Percentiles rank a stretch among this genome's conserved stretches.
phyloP scores from a whole-genome alignment of 1,140 invertebrate species.

The Drosophila bifasciata region DNA sequence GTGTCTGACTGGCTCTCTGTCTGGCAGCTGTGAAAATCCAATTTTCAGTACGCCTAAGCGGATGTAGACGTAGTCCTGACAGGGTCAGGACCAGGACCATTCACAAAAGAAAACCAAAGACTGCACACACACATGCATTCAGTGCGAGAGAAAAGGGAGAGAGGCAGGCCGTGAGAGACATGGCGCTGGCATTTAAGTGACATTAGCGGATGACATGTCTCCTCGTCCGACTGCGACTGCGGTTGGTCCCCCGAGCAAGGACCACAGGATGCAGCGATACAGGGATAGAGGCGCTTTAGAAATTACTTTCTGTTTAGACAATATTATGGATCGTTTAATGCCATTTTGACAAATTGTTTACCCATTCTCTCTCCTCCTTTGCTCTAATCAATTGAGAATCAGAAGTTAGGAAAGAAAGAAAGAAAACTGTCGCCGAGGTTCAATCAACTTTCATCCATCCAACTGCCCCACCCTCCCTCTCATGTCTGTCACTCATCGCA shows the following conservation, averaged over 20 bases:
- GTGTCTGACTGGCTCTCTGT: conserved; percentile 26
- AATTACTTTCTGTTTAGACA: conserved; percentile 61
- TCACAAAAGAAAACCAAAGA: conserved; percentile 50
- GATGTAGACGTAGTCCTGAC: conserved; percentile 56
- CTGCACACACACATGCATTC: conserved; percentile 31
- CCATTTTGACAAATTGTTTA: conserved; percentile 51
- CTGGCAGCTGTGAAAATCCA: conserved; percentile 79
- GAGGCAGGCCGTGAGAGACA: conserved; percentile 54
- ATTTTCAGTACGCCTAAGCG: conserved; percentile 68
- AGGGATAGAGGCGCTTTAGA: conserved; percentile 40
- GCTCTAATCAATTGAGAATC: conserved; percentile 63
- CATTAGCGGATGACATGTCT: conserved; percentile 66
- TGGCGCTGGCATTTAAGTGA: conserved; percentile 72
- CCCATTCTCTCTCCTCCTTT: conserved; percentile 50
- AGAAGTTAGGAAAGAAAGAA: conserved; percentile 6
- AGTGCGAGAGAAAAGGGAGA: conserved; percentile 2
- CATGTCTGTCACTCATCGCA: conserved; percentile 33
- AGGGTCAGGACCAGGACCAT: conserved; percentile 31
- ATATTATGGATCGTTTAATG: conserved; percentile 59
- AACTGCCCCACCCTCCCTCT: neutral
- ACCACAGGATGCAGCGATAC: conserved; percentile 29
- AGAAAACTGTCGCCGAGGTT: conserved; percentile 47
- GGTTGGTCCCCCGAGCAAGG: conserved; percentile 55
- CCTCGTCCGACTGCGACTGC: conserved; percentile 58
- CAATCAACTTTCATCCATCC: conserved; percentile 40